These are phyloP conservation scores for Cataglyphis hispanica DNA, from an alignment of 1,140 invertebrate species.

Conservation along the genomic window DNA sequence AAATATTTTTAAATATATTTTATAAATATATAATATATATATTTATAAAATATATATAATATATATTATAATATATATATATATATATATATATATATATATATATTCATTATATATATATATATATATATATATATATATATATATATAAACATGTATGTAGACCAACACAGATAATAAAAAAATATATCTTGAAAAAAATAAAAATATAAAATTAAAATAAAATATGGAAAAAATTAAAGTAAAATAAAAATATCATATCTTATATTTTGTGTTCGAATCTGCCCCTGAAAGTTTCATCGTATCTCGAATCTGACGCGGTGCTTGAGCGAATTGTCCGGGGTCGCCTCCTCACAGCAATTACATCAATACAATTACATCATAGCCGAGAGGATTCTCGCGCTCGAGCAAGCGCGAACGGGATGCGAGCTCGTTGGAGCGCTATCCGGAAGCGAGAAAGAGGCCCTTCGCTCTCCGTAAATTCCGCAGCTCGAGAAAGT, in stretches of 20 bases:
- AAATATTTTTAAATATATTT: too few species aligned
- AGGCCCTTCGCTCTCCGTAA: conserved; percentile 25
- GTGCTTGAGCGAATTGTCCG: conserved; percentile 21
- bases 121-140: too few species aligned
- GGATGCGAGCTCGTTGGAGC: conserved; percentile 69
- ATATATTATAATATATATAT: too few species aligned
- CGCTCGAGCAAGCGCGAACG: conserved; percentile 65
- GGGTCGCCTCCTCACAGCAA: conserved; percentile 45
- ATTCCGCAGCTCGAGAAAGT: conserved; percentile 64
- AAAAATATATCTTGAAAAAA: too few species aligned
- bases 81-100: too few species aligned
- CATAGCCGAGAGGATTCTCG: conserved; percentile 65
- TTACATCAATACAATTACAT: conserved; percentile 50
- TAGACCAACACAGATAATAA: too few species aligned
- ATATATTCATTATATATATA: too few species aligned
- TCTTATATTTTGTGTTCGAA: not conserved
- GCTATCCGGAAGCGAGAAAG: conserved; percentile 71
- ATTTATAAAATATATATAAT: too few species aligned
- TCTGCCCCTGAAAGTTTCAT: conserved; percentile 8
- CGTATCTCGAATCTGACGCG: conserved; percentile 5
- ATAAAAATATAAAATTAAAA: too few species aligned
- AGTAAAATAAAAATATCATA: not conserved
- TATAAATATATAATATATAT: too few species aligned
- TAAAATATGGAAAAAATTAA: not conserved
- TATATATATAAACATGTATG: too few species aligned